Evolutionary conservation across 2,113 vertebrate species (phyloP), one percentile per base, ranked within the genome.

Genomic region (Taxidea taxus): DNA sequence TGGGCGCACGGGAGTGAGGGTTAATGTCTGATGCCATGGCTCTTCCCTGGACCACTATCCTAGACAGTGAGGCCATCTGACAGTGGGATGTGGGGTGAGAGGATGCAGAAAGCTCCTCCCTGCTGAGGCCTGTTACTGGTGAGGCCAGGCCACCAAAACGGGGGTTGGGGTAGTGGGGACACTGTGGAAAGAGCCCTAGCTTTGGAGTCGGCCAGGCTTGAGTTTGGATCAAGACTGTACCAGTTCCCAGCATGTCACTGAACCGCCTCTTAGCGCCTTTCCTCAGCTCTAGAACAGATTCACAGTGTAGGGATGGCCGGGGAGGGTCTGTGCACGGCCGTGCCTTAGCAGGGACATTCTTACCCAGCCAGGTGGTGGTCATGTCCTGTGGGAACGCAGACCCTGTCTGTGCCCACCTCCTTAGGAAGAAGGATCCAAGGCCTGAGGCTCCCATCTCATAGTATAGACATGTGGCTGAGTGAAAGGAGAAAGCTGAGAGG

Each of bases 381-480:
- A 14, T 0, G 0, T 54, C 58, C 39, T 49, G 10, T 12, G 21
- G 78, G 29, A 87, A 47, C 80, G 25, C 20, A 15, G 85, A 70
- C 54, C 29, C 60, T 21, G 11, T 16, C 31, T 85, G n/a, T 2
- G 1, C 29, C 21, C 25, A 27, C 16, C 9, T 82, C 9, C 51
- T 31, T 42, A n/a, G 37, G 77, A 42, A 20, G 58, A 21, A 18
- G 84, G 37, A 16, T 31, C 31, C 51, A 25, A 16, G 39, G 34
- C 60, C 60, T 39, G 42, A 0, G 5, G 31, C 58, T 25, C 18
- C 54, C 20, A 42, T 70, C 58, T 54, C n/a, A 84, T 39, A 12
- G 21, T 16, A 31, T 1, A 62, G 42, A 10, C 2, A 0, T 0
- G 4, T 4, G 62, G 54, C 70, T 66, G 60, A 62, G 8, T 56